Conservation (phyloP, 2,113 vertebrate genomes). For the Myrmecophaga tridactyla region DNA sequence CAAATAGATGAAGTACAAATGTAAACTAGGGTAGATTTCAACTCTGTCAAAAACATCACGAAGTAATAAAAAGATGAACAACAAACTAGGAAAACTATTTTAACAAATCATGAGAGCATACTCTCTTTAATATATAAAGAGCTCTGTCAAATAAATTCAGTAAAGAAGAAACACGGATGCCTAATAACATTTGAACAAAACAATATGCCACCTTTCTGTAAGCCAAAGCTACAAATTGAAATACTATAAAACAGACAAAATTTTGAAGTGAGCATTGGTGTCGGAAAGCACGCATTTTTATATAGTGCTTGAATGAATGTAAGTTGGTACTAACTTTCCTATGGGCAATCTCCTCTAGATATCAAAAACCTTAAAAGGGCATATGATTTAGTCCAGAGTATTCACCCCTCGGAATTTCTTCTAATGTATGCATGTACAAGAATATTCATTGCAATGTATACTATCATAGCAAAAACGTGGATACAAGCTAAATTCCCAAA, state of each 20-base stretch:
- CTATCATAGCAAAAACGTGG: not conserved
- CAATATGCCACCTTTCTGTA: not conserved
- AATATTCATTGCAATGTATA: not conserved
- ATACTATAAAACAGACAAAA: not conserved
- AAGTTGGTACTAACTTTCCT: not conserved
- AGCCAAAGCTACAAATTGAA: not conserved
- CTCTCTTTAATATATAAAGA: not conserved
- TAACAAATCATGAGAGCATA: not conserved
- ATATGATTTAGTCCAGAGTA: not conserved
- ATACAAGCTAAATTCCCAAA: not conserved
- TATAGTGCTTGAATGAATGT: not conserved
- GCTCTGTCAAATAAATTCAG: conserved; percentile 29
- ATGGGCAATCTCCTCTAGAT: not conserved
- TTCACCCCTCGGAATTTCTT: not conserved
- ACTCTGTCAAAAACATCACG: not conserved
- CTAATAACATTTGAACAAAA: not conserved
- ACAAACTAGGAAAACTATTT: conserved; percentile 7
- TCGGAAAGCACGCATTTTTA: not conserved
- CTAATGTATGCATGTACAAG: not conserved
- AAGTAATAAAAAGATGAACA: not conserved
- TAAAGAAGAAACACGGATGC: not conserved
- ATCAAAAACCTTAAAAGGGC: not conserved
- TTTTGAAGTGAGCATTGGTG: not conserved
- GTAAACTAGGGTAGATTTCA: not conserved
- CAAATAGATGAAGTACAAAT: not conserved